phyloP scores from a whole-genome alignment of 2,888 invertebrate species.

The Mamestra brassicae region DNA sequence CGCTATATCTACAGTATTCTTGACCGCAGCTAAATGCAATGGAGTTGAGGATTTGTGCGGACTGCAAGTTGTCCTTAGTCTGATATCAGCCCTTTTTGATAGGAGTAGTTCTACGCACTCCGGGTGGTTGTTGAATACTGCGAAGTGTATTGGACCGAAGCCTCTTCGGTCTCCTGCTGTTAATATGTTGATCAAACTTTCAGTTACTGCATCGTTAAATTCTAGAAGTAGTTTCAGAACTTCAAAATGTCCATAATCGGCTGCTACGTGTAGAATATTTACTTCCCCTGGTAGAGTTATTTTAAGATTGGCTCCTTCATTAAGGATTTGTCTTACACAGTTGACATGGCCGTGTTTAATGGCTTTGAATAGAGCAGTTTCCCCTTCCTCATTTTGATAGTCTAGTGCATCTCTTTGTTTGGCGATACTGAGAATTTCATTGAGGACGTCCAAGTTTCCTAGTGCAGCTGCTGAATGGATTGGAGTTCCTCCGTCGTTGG shows the following conservation, averaged over 20 bases:
- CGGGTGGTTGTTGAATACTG: constrained; percentile 88
- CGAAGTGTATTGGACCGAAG: constrained; percentile 89
- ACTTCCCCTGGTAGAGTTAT: constrained; percentile 84
- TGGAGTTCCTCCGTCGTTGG: constrained; percentile 88
- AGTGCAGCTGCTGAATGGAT: constrained; percentile 89
- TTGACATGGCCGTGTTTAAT: constrained; percentile 82
- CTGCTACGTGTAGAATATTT: constrained; percentile 92
- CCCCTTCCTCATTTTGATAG: constrained; percentile 85
- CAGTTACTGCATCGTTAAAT: constrained; percentile 80
- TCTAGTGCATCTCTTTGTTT: constrained; percentile 87
- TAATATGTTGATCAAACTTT: constrained; percentile 77
- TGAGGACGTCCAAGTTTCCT: constrained; percentile 87
- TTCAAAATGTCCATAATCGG: constrained; percentile 88
- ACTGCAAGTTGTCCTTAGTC: constrained; percentile 82
- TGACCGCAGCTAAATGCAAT: constrained; percentile 86
- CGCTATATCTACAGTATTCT: constrained; percentile 83
- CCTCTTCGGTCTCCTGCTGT: constrained; percentile 83
- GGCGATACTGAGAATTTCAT: constrained; percentile 87
- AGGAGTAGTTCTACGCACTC: constrained; percentile 87
- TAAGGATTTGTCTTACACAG: constrained; percentile 85
- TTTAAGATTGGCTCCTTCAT: constrained; percentile 86
- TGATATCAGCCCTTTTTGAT: constrained; percentile 84
- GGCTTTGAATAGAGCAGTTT: constrained; percentile 88
- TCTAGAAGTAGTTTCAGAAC: constrained; percentile 89
- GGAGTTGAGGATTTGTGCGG: constrained; percentile 86